Percentiles rank a stretch among this genome's conserved stretches.
Evolutionary conservation across 2,888 invertebrate genomes (phyloP).

Genomic region (Acanthosepion lycidas): DNA sequence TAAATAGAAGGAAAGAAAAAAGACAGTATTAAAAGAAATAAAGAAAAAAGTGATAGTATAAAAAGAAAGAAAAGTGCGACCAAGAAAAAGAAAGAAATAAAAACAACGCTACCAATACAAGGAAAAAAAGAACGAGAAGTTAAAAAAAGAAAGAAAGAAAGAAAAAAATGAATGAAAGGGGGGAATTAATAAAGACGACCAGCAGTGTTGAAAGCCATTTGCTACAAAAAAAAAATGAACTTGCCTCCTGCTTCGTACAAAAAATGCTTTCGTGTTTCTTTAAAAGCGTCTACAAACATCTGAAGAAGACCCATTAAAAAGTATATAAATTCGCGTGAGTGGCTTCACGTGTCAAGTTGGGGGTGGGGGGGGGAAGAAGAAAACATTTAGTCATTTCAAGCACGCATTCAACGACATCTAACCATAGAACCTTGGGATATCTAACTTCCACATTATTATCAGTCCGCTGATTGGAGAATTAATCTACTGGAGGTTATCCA

Average conservation of each 20-base stretch:
- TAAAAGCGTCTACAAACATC: background rate
- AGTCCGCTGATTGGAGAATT: background rate
- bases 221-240: background rate
- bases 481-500: background rate
- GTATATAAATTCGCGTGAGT: background rate
- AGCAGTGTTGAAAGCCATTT: background rate
- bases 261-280: background rate
- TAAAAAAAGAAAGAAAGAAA: background rate
- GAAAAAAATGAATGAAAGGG: too few species aligned
- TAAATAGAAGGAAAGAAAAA: background rate
- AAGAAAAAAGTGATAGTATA: background rate
- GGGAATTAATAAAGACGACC: background rate
- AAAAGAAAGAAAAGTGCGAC: too few species aligned
- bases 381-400: background rate
- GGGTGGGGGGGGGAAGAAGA: too few species aligned
- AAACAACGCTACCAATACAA: background rate
- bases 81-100: background rate
- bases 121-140: background rate
- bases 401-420: background rate
- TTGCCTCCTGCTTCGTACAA: background rate
- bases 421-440: background rate
- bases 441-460: background rate
- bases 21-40: background rate
- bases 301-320: background rate
- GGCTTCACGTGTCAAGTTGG: background rate